Percentiles rank a stretch among this genome's conserved stretches.
These are phyloP conservation scores for Cotesia glomerata DNA, from an alignment of 1,140 invertebrate species.

Conservation along the genomic window DNA sequence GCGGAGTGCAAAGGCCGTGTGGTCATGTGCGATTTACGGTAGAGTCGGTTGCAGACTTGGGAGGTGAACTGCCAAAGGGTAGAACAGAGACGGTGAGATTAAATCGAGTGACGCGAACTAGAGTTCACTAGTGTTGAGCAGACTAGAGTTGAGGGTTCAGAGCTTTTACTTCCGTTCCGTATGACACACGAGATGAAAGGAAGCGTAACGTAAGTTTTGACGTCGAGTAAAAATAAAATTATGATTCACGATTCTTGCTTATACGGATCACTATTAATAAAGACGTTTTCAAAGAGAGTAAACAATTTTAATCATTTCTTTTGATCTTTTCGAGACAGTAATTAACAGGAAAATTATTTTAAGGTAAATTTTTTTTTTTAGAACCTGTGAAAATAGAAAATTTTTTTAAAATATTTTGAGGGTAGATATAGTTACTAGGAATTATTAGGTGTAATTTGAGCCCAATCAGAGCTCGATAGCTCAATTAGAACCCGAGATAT, in stretches of 20 bases:
- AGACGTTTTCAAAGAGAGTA: not conserved
- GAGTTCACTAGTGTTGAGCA: too few species aligned
- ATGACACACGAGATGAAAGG: conserved; percentile 29
- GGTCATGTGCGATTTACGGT: conserved; percentile 36
- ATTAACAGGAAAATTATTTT: not conserved
- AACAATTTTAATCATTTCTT: too few species aligned
- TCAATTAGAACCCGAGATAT: too few species aligned
- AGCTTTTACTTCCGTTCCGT: conserved; percentile 19
- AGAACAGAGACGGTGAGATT: not conserved
- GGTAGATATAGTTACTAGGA: too few species aligned
- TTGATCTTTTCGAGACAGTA: not conserved
- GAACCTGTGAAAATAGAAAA: too few species aligned
- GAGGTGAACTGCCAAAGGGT: too few species aligned
- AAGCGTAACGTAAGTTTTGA: conserved; percentile 13
- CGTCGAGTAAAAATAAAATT: conserved; percentile 40
- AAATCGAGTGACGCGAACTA: not conserved
- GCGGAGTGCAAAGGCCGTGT: not conserved
- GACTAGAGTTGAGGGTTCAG: not conserved
- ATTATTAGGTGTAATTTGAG: too few species aligned
- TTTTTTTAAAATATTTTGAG: too few species aligned
- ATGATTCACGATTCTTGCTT: conserved; percentile 29
- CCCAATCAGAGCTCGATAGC: too few species aligned
- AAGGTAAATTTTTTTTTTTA: too few species aligned
- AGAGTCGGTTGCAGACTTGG: conserved; percentile 20
- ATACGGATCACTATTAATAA: not conserved